Evolutionary conservation across 2,888 invertebrate genomes (phyloP).

Genomic region (Hipparchia sbordonii): DNA sequence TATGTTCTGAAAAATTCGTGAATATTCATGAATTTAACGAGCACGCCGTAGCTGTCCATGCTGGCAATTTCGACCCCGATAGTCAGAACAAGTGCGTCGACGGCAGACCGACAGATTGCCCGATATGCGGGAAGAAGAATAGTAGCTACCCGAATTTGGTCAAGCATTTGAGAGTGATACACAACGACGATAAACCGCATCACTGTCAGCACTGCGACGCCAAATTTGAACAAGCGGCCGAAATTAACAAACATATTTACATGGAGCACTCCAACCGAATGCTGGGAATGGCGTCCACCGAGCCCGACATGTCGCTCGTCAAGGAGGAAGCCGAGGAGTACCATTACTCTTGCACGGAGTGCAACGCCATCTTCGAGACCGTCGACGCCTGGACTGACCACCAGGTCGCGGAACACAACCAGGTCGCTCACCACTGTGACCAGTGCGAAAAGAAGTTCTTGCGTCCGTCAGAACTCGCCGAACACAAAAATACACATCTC

Average conservation of each 20-base stretch:
- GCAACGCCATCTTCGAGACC: conserved; percentile 82
- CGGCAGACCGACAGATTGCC: conserved; percentile 78
- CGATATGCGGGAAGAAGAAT: conserved; percentile 81
- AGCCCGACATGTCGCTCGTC: conserved; percentile 73
- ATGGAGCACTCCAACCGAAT: conserved; percentile 80
- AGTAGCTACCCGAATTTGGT: conserved; percentile 82
- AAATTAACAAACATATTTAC: conserved; percentile 83
- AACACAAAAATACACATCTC: conserved; percentile 86
- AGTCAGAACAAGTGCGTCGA: conserved; percentile 72
- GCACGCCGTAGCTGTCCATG: conserved; percentile 74
- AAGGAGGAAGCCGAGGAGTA: conserved; percentile 80
- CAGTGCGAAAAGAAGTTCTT: conserved; percentile 85
- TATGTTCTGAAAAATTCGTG: conserved; percentile 73
- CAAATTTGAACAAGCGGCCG: conserved; percentile 80
- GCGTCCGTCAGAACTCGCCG: conserved; percentile 83
- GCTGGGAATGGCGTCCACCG: conserved; percentile 54
- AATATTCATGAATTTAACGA: conserved; percentile 77
- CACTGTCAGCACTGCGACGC: conserved; percentile 84
- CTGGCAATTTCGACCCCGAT: conserved; percentile 72
- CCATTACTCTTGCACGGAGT: conserved; percentile 84
- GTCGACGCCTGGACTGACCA: conserved; percentile 83
- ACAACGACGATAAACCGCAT: conserved; percentile 76
- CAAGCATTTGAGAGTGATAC: conserved; percentile 80
- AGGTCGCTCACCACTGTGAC: conserved; percentile 81
- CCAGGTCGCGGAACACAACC: conserved; percentile 80